phyloP scores from a whole-genome alignment of 2,797 vertebrate species.

The Cichlasoma orientale region DNA sequence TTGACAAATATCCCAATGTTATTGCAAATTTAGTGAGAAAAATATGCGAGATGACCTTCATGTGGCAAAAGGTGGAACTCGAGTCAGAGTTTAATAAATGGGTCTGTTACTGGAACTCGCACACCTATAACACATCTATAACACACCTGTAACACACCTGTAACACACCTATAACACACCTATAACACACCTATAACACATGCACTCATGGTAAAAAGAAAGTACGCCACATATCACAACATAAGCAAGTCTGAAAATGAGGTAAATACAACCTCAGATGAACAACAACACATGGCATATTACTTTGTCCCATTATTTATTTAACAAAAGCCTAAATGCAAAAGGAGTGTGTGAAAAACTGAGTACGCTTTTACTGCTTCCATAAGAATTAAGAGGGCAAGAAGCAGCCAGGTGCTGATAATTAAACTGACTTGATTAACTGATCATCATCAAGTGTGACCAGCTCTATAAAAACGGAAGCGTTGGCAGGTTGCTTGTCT shows the following conservation, averaged over 20 bases:
- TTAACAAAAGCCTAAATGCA: not conserved
- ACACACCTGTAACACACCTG: no score
- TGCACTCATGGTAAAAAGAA: not conserved
- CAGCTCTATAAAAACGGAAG: not conserved
- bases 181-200: not conserved
- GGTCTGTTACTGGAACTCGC: not conserved
- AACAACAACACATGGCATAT: not conserved
- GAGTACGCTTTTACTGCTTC: not conserved
- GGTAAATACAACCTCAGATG: not conserved
- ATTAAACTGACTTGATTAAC: not conserved
- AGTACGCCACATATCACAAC: not conserved
- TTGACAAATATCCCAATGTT: not conserved
- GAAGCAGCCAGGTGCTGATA: not conserved
- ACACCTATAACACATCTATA: no score
- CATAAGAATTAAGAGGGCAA: not conserved
- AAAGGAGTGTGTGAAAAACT: not conserved
- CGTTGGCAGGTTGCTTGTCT: not conserved
- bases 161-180: not conserved
- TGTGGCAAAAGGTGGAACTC: not conserved
- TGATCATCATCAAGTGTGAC: not conserved
- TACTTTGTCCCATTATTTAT: accelerated
- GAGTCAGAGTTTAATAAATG: not conserved
- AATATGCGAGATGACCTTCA: not conserved
- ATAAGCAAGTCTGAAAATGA: not conserved
- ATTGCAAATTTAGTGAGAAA: not conserved